Conservation (phyloP, 2,797 vertebrate genomes). For the Poecile montanus region DNA sequence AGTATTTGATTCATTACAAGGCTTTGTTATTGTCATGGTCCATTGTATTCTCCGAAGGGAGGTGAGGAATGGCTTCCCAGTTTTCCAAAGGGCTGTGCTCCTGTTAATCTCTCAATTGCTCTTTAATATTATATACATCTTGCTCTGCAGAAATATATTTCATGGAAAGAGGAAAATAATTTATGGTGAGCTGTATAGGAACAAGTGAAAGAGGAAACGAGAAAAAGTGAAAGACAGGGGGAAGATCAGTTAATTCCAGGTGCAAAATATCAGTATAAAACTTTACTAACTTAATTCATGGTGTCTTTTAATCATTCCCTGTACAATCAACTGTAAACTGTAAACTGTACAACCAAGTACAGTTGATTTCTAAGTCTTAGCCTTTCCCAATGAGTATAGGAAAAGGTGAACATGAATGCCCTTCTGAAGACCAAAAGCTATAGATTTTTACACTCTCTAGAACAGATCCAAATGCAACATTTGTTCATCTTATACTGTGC, state of each 20-base stretch:
- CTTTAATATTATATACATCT: neutral
- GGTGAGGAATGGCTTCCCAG: conserved; percentile 78
- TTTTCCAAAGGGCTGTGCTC: neutral
- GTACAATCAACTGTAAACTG: too few species aligned
- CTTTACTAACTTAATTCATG: neutral
- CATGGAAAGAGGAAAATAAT: neutral
- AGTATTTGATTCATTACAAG: conserved; percentile 98
- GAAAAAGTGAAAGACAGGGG: neutral
- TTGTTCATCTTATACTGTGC: neutral
- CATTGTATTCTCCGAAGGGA: conserved; percentile 98
- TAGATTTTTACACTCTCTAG: neutral
- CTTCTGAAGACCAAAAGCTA: neutral
- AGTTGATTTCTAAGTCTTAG: neutral
- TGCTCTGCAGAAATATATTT: neutral
- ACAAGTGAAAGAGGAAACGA: neutral
- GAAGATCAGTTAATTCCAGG: neutral
- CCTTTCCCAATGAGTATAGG: neutral
- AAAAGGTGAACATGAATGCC: neutral
- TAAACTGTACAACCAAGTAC: neutral
- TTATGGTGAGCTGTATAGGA: neutral
- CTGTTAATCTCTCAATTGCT: neutral
- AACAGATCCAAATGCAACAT: neutral
- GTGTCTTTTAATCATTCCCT: neutral
- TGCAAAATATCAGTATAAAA: neutral
- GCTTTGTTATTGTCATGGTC: conserved; percentile 99